These are phyloP conservation scores for Girardia tigrina DNA, from an alignment of 2,888 invertebrate genomes.

Conservation along the genomic window DNA sequence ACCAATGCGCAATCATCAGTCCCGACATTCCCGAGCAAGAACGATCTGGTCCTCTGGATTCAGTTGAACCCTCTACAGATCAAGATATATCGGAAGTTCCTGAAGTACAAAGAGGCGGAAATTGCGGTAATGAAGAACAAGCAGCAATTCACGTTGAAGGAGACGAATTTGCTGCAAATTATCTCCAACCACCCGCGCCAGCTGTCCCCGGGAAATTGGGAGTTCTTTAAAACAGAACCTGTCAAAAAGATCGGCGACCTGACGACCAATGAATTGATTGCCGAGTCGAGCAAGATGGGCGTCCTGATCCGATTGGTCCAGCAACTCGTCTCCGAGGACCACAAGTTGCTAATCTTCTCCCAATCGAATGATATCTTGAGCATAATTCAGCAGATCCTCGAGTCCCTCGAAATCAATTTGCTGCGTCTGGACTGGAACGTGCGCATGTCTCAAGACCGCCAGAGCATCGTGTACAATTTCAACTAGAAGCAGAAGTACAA, in stretches of 20 bases:
- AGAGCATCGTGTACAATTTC: slow-evolving; percentile 47
- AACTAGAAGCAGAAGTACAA: slow-evolving; percentile 44
- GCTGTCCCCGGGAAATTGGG: slow-evolving; percentile 42
- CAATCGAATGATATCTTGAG: too few relatives aligned
- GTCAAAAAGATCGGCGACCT: not conserved
- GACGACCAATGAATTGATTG: too few relatives aligned
- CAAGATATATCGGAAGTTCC: slow-evolving; percentile 48
- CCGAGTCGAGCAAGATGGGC: slow-evolving; percentile 50
- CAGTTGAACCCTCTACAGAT: slow-evolving; percentile 46
- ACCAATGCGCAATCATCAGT: too few relatives aligned
- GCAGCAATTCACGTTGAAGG: slow-evolving; percentile 41
- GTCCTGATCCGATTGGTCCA: slow-evolving; percentile 42
- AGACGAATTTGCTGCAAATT: slow-evolving; percentile 50
- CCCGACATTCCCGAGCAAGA: slow-evolving; percentile 33
- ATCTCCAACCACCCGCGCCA: slow-evolving; percentile 52
- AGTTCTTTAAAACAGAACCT: too few relatives aligned
- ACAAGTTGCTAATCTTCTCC: slow-evolving; percentile 50
- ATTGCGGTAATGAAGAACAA: slow-evolving; percentile 29
- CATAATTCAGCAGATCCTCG: too few relatives aligned
- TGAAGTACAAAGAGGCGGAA: slow-evolving; percentile 42
- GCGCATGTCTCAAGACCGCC: slow-evolving; percentile 45
- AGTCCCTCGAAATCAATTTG: too few relatives aligned
- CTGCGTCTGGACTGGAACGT: slow-evolving; percentile 50
- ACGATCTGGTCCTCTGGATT: slow-evolving; percentile 48
- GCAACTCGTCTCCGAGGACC: slow-evolving; percentile 45